Conservation (phyloP, 1,140 invertebrate species). For the Myzus persicae region DNA sequence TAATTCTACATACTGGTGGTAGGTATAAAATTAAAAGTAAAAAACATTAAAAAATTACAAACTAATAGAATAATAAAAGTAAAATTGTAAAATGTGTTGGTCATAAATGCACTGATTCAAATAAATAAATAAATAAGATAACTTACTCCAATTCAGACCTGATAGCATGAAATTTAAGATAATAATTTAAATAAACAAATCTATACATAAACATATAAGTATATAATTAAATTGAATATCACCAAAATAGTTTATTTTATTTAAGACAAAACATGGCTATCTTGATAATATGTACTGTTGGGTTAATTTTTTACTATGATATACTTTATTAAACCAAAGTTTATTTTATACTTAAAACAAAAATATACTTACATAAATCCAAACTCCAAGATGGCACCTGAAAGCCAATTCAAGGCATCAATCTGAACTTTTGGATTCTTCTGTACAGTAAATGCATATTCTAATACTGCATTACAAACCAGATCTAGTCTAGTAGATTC, state of each 20-base stretch:
- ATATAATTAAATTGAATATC: neutral
- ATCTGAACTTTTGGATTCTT: conserved; percentile 93
- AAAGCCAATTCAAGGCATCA: conserved; percentile 82
- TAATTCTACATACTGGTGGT: neutral
- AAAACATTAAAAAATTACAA: neutral
- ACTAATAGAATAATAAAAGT: too few species aligned
- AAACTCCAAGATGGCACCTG: conserved; percentile 82
- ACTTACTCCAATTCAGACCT: conserved; percentile 55
- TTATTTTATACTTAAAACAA: neutral
- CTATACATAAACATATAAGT: neutral
- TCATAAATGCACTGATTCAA: neutral
- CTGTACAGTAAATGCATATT: conserved; percentile 79
- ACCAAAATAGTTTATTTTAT: neutral
- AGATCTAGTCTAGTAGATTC: conserved; percentile 81
- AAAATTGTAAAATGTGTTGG: neutral
- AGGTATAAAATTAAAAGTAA: neutral
- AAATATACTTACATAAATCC: conserved; percentile 73
- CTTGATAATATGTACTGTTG: neutral
- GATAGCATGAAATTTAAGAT: conserved; percentile 39
- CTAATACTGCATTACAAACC: conserved; percentile 75
- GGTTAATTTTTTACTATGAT: neutral
- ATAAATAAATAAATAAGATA: neutral
- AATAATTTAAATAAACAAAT: neutral
- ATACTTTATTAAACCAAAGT: neutral
- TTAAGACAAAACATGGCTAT: neutral